Percentiles rank a stretch among this genome's conserved stretches.
phyloP scores from a whole-genome alignment of 2,113 vertebrate species.

The Bubo scandiacus region DNA sequence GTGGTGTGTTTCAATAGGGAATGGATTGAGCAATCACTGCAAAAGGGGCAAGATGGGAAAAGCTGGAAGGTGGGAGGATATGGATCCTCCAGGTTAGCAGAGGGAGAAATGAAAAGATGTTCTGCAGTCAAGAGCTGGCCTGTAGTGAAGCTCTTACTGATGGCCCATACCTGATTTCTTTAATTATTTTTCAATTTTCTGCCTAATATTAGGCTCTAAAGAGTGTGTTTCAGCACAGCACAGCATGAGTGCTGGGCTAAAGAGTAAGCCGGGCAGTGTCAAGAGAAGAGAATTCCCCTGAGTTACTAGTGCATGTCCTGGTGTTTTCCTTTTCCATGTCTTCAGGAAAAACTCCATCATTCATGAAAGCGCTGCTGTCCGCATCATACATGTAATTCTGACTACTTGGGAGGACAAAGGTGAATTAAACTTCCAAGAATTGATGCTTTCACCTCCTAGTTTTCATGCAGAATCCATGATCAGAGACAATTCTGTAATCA shows the following conservation, averaged over 20 bases:
- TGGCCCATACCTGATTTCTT: background rate
- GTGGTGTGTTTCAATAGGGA: rapidly evolving
- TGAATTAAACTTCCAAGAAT: background rate
- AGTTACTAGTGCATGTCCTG: background rate
- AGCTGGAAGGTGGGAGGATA: background rate
- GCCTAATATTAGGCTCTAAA: background rate
- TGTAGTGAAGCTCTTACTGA: background rate
- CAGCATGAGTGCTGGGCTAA: background rate
- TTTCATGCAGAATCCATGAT: background rate
- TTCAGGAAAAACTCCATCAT: background rate
- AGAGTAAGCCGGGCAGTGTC: background rate
- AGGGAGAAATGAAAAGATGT: background rate
- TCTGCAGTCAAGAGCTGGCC: background rate
- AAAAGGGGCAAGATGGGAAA: background rate
- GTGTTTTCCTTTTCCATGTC: background rate
- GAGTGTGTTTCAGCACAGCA: background rate
- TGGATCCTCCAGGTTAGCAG: background rate
- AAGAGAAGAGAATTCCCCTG: background rate
- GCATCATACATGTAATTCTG: background rate
- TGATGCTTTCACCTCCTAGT: background rate
- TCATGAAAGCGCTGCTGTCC: rapidly evolving
- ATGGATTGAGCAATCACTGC: background rate
- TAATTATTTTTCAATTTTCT: background rate
- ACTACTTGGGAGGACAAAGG: background rate
- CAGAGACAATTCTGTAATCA: slow-evolving; percentile 56